Evolutionary conservation across 2,888 invertebrate species (phyloP).

Genomic region (Drosophila birchii): DNA sequence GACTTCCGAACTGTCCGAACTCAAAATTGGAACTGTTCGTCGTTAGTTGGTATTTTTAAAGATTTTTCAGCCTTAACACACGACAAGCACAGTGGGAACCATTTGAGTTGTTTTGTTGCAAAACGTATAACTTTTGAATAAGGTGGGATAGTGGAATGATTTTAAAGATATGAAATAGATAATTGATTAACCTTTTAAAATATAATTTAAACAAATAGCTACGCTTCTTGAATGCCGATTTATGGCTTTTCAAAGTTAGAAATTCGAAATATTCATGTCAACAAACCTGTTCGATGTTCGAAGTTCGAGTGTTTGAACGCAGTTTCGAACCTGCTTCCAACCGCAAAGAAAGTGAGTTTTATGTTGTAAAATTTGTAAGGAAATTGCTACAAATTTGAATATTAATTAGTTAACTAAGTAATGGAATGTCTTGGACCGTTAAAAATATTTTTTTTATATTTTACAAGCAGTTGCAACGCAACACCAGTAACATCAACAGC

Average conservation of each 20-base stretch:
- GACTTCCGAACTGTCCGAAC: conserved; percentile 18
- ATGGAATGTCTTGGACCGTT: neutral
- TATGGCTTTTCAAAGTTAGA: neutral
- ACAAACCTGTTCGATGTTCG: conserved; percentile 7
- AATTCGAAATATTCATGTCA: neutral
- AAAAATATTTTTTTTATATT: neutral
- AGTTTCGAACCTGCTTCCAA: neutral
- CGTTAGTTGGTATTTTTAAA: conserved; percentile 5
- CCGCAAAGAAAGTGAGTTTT: conserved; percentile 3
- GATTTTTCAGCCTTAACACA: conserved; percentile 10
- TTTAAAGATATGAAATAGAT: neutral
- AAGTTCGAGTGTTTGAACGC: neutral
- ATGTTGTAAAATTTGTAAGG: neutral
- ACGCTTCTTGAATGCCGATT: neutral
- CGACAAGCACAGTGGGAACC: neutral
- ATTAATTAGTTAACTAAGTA: rapidly evolving
- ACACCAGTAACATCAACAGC: neutral
- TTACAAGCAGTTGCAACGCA: conserved; percentile 2
- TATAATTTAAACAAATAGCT: too few species aligned
- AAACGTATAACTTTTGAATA: neutral
- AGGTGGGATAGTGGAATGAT: neutral
- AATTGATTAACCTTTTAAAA: neutral
- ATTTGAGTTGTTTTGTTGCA: neutral
- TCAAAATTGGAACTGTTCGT: conserved; percentile 12
- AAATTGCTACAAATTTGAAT: neutral